phyloP scores from a whole-genome alignment of 2,113 vertebrate genomes.

The Hemicordylus capensis region DNA sequence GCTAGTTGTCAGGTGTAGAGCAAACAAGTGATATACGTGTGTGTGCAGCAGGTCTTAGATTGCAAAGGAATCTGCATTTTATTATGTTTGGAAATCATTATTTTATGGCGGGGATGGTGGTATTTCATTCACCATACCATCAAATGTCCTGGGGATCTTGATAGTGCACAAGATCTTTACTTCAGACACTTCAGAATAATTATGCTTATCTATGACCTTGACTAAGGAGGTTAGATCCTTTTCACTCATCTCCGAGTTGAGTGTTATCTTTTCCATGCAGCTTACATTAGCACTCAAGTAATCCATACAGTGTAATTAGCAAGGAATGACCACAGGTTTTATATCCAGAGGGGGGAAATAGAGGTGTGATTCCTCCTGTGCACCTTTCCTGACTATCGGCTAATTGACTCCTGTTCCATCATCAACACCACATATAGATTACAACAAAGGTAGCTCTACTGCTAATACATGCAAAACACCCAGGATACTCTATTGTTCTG shows the following conservation, averaged over 20 bases:
- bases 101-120: not conserved
- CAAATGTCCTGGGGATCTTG: constrained; percentile 42
- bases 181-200: constrained; percentile 72
- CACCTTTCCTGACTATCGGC: constrained; percentile 10
- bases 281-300: constrained; percentile 47
- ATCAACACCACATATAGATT: not conserved
- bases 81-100: not conserved
- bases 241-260: constrained; percentile 55
- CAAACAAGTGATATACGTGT: too few relatives aligned
- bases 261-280: constrained; percentile 74
- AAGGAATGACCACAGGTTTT: constrained; percentile 55
- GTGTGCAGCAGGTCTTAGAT: not conserved
- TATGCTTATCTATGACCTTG: constrained; percentile 70
- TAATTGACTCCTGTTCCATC: constrained; percentile 42
- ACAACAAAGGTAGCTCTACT: not conserved
- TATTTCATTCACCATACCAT: not conserved
- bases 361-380: constrained; percentile 40
- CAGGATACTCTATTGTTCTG: not conserved
- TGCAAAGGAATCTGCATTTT: not conserved
- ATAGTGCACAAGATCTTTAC: constrained; percentile 46
- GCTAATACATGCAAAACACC: not conserved
- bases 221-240: constrained; percentile 70
- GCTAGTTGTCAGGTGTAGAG: too few relatives aligned
- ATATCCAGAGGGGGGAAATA: constrained; percentile 48
- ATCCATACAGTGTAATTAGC: constrained; percentile 71